Percentiles rank a stretch among this genome's conserved stretches.
phyloP scores from a whole-genome alignment of 2,888 invertebrate genomes.

The Petrolisthes manimaculis region DNA sequence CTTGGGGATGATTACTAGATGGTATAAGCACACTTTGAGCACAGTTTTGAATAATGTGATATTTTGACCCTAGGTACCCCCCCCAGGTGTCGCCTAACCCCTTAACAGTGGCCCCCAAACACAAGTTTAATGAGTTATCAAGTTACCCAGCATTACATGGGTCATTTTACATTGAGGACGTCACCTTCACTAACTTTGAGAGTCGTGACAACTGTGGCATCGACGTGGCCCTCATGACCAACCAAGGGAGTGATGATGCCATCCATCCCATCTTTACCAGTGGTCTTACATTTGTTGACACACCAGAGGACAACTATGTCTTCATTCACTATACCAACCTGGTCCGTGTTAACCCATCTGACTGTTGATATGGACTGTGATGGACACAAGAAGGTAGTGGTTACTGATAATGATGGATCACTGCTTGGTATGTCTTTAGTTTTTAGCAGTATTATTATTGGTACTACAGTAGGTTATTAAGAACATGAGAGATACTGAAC shows the following conservation, averaged over 20 bases:
- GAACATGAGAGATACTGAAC: not conserved
- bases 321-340: constrained; percentile 45
- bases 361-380: constrained; percentile 65
- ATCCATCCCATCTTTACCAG: constrained; percentile 44
- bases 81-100: no score
- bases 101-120: constrained; percentile 45
- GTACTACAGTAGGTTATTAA: not conserved
- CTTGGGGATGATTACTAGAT: no score
- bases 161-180: constrained; percentile 23
- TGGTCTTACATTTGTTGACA: constrained; percentile 36
- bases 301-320: constrained; percentile 24
- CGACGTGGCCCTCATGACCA: constrained; percentile 51
- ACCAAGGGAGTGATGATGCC: constrained; percentile 44
- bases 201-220: constrained; percentile 32
- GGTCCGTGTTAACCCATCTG: constrained; percentile 46
- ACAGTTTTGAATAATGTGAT: no score
- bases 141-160: constrained; percentile 49
- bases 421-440: constrained; percentile 36
- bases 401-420: constrained; percentile 56
- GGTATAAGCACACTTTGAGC: no score
- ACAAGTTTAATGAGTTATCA: constrained; percentile 23
- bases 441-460: not conserved
- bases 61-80: no score
- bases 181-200: constrained; percentile 37
- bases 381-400: constrained; percentile 56